Conservation (phyloP, 23 tunicate species). For the Botrylloides violaceus region DNA sequence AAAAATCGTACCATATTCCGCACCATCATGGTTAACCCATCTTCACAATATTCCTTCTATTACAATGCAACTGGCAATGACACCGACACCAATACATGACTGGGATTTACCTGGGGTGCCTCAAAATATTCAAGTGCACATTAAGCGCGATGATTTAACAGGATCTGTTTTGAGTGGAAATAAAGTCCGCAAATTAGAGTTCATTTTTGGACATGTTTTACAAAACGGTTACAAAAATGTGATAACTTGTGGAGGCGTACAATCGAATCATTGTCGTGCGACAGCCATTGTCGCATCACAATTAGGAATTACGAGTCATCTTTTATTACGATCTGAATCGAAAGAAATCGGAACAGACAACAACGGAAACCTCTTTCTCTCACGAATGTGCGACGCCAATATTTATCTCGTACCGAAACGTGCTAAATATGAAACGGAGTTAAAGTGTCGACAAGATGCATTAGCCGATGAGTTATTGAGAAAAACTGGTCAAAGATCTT, state of each 20-base stretch:
- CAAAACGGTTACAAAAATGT: slow-evolving; percentile 45
- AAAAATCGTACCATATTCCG: background rate
- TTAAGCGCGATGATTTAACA: slow-evolving; percentile 32
- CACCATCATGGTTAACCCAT: slow-evolving; percentile 18
- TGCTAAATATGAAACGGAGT: slow-evolving; percentile 40
- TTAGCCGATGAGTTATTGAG: slow-evolving; percentile 29
- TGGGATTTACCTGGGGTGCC: slow-evolving; percentile 20
- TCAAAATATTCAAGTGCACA: background rate
- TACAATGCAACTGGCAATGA: background rate
- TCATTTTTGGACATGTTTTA: slow-evolving; percentile 71
- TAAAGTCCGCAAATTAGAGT: slow-evolving; percentile 73
- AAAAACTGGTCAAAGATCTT: slow-evolving; percentile 54
- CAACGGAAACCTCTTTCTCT: slow-evolving; percentile 70
- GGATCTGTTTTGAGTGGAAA: slow-evolving; percentile 28
- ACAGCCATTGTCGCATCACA: slow-evolving; percentile 84
- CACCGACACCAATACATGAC: slow-evolving; percentile 23
- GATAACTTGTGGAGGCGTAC: slow-evolving; percentile 70
- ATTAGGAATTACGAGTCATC: slow-evolving; percentile 68
- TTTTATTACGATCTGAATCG: slow-evolving; percentile 38
- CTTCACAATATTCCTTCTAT: background rate
- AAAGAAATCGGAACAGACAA: background rate
- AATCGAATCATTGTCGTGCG: slow-evolving; percentile 90
- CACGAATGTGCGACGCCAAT: slow-evolving; percentile 33
- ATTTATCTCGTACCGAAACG: slow-evolving; percentile 53
- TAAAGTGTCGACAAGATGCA: slow-evolving; percentile 42